A percentile compares a stretch with the other conserved stretches of the same genome.
These are phyloP conservation scores for Venustaconcha ellipsiformis DNA, from an alignment of 1,140 invertebrate species.

Conservation along the genomic window DNA sequence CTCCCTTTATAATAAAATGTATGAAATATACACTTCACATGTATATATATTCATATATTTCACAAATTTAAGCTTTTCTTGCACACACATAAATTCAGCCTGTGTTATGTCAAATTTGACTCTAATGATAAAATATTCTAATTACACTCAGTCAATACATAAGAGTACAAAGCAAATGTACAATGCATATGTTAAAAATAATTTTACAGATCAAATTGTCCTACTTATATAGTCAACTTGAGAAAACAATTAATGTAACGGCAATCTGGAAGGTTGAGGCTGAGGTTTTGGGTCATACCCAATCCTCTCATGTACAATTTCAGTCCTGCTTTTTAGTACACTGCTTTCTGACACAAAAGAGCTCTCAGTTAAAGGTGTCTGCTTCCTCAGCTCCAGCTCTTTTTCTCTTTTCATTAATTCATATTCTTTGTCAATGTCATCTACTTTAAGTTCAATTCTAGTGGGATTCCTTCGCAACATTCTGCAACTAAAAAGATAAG, in stretches of 20 bases:
- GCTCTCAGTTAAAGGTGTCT: background rate
- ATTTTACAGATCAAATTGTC: too few relatives aligned
- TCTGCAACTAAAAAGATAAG: background rate
- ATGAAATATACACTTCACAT: too few relatives aligned
- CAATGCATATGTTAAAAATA: too few relatives aligned
- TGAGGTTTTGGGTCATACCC: constrained; percentile 32
- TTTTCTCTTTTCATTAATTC: constrained; percentile 28
- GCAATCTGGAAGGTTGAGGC: constrained; percentile 10
- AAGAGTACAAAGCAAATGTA: too few relatives aligned
- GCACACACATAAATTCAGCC: too few relatives aligned
- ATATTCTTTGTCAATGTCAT: constrained; percentile 30
- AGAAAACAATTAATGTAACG: background rate
- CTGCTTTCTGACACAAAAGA: constrained; percentile 6
- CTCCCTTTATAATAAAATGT: too few relatives aligned
- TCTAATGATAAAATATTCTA: too few relatives aligned
- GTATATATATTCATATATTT: too few relatives aligned
- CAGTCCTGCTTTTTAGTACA: constrained; percentile 19
- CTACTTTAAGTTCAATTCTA: constrained; percentile 25
- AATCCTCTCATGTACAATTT: constrained; percentile 31
- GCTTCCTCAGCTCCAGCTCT: constrained; percentile 11
- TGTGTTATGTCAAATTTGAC: too few relatives aligned
- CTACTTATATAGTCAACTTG: too few relatives aligned
- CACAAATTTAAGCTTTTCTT: too few relatives aligned
- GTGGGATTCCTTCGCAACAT: constrained; percentile 30
- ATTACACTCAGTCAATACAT: too few relatives aligned